Base-by-base conservation (phyloP, 2,888 invertebrate genomes). In the Neoitamus cyanurus region DNA sequence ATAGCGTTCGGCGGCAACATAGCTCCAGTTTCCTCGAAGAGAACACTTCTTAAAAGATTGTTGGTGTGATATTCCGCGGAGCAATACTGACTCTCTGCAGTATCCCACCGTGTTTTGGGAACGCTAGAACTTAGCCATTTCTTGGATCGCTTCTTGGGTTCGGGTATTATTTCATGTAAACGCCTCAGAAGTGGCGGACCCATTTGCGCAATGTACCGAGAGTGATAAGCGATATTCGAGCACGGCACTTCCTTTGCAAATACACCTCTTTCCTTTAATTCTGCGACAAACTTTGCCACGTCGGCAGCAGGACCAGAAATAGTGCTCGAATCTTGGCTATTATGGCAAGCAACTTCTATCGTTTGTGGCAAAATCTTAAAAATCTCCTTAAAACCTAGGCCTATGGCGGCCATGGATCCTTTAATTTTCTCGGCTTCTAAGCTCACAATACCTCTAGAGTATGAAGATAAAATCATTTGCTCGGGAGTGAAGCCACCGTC, bases 11-110 rank as follows among this genome's bases (percentile, higher is more conserved):
- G 90, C 0, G 95, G 95, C 20, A 95, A 90, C 87, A 93, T 91
- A 73, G 91, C 90, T 80, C 94, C 91, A 0, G 93, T 94, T 89
- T 95, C 95, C 87, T 94, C 94, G 92, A 94, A 88, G 90, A 94
- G 87, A 83, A 92, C 90, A 89, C 90, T 87, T 91, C 92, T 94
- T 89, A 96, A 90, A 30, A 97, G 92, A 89, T 97, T 98, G 89
- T 97, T 97, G 1, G 95, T 95, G 89, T 97, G 97, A 90, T 98
- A 98, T 87, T 97, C 97, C 1, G 98, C 96, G 0, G 97, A 97
- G 92, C 80, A 91, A 2, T 93, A 89, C 86, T 93, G 92, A 0
- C 95, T 94, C 37, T 93, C 92, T 0, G 94, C 90, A 0, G 94
- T 93, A 69, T 94, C 93, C 97, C 97, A 97, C 78, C 94, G 92